These are phyloP conservation scores for Pseudochirops cupreus DNA, from an alignment of 2,797 vertebrate species.

Conservation along the genomic window DNA sequence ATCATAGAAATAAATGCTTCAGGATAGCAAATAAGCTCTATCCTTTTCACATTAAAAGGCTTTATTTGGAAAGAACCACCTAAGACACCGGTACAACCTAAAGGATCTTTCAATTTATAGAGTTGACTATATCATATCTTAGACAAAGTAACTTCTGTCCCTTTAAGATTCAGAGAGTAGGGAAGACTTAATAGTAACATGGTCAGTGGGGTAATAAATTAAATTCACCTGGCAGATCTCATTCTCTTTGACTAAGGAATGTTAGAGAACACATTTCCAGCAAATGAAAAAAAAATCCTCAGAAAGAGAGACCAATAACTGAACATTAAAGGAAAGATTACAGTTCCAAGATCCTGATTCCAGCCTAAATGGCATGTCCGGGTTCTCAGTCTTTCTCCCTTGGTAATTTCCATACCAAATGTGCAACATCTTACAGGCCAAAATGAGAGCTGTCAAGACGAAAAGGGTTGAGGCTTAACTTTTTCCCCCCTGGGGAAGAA, in stretches of 20 bases:
- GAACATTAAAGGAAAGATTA: slow-evolving; percentile 62
- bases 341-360: slow-evolving; percentile 7
- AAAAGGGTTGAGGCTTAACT: neutral
- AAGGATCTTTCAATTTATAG: slow-evolving; percentile 50
- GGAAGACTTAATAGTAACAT: neutral
- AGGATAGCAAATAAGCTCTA: neutral
- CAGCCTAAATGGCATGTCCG: neutral
- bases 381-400: slow-evolving; percentile 23
- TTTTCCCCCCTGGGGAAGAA: slow-evolving; percentile 18
- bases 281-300: slow-evolving; percentile 44
- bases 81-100: neutral
- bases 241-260: slow-evolving; percentile 50
- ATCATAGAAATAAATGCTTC: neutral
- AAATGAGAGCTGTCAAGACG: slow-evolving; percentile 23
- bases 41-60: slow-evolving; percentile 31
- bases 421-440: neutral
- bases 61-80: slow-evolving; percentile 39
- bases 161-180: slow-evolving; percentile 60
- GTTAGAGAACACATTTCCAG: slow-evolving; percentile 55
- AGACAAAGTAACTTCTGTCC: neutral
- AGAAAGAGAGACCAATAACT: slow-evolving; percentile 41
- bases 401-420: slow-evolving; percentile 55
- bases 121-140: slow-evolving; percentile 22
- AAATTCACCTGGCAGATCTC: slow-evolving; percentile 60
- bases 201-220: slow-evolving; percentile 58